Evolutionary conservation across 2,113 vertebrate species (phyloP), one percentile per base, ranked within the genome.

Genomic region (Elephas maximus): DNA sequence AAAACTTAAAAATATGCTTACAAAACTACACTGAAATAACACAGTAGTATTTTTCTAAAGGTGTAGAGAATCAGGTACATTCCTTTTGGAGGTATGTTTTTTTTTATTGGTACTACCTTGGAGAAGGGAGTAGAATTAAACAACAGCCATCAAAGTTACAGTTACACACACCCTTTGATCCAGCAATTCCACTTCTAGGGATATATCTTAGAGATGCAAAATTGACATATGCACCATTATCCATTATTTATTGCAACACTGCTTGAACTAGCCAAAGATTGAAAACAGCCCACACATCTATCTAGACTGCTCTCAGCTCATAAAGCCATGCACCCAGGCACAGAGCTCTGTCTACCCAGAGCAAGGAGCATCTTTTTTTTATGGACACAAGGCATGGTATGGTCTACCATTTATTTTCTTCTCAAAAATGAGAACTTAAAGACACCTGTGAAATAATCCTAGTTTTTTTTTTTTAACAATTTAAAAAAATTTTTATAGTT

Each of bases 241-340:
- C 21, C 18, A 24, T 88, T 96, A 90, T 94, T 92, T 94, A 90
- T 83, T 83, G 21, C n/a, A 81, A 30, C 28, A 20, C 78, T 91
- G 11, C 48, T 96, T 88, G n/a, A 88, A 14, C 45, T 65, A 91
- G 8, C n/a, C 71, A 60, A 95, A 53, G 23, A 87, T 2, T 53
- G 5, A 87, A 88, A 97, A 51, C 20, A 48, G 60, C 33, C 28
- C 65, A 80, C 41, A 81, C 14, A n/a, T 65, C 79, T 84, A 80
- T 33, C 71, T 53, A 51, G 37, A 10, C 45, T 65, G 8, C 20
- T 87, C 17, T 79, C 37, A 51, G 2, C 41, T 88, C 53, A 84
- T 74, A 74, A 60, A 85, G 37, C 28, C 45, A 73, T n/a, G 21
- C 28, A 21, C 45, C 0, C 0, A 30, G 41, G 26, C 71, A 60